phyloP scores from a whole-genome alignment of 1,140 invertebrate genomes.

The Aricia agestis region DNA sequence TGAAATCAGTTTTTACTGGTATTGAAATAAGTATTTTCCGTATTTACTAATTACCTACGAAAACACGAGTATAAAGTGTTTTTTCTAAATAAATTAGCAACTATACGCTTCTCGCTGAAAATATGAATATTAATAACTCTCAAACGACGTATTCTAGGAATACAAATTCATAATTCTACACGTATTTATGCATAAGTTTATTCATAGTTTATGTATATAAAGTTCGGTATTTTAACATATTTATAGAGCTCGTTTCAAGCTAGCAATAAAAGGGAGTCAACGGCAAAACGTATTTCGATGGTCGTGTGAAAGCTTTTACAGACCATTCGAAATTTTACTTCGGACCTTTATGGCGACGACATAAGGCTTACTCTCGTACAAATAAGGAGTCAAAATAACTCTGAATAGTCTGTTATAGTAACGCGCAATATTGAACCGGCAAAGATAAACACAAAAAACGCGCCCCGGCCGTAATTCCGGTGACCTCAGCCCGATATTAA shows the following conservation, averaged over 20 bases:
- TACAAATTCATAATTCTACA: too few relatives aligned
- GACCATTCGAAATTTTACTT: too few relatives aligned
- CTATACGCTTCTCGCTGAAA: background rate
- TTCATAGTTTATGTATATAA: background rate
- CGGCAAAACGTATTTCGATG: background rate
- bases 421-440: conserved; percentile 21
- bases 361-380: background rate
- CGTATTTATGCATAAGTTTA: too few relatives aligned
- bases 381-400: too few relatives aligned
- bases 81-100: too few relatives aligned
- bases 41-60: too few relatives aligned
- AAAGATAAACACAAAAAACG: conserved; percentile 39
- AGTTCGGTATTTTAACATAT: background rate
- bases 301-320: background rate
- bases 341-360: too few relatives aligned
- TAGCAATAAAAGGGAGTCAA: background rate
- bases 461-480: conserved; percentile 52
- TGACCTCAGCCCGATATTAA: conserved; percentile 63
- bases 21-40: too few relatives aligned
- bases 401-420: background rate
- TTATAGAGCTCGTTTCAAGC: background rate
- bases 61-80: too few relatives aligned
- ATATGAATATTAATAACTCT: background rate
- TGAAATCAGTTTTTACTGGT: too few relatives aligned
- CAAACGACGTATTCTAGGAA: background rate